Evolutionary conservation across 2,797 vertebrate species (phyloP), one percentile per base, ranked within the genome.

Genomic region (Pelodytes ibericus): DNA sequence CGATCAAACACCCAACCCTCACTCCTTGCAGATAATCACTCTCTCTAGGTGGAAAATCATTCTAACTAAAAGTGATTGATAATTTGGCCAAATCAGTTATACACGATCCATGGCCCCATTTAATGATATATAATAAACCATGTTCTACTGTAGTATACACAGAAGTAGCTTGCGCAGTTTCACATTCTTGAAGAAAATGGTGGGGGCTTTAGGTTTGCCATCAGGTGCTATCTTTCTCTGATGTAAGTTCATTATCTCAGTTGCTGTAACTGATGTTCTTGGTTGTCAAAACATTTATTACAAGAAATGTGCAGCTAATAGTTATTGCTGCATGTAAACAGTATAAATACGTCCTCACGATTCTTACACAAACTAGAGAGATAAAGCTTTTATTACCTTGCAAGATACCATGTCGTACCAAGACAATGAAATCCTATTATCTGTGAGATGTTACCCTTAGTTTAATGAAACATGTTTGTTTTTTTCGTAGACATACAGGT

Each of bases 371-470:
- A 72, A 25, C 20, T 5, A n/a, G 4, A 71, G 61, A 66, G 31
- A 72, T 72, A 71, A 24, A 59, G 24, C 13, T 26, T 66, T 77
- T 77, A 67, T 58, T 30, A 39, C 61, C 39, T 58, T 71, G n/a
- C 31, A 47, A 64, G 41, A 69, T 77, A 72, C 75, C 75, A 77
- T 61, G 53, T 63, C 65, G 75, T 77, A 77, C 75, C 69, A 77
- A 49, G 69, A 66, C 66, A 36, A 72, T 66, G 58, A 25, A 65
- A 41, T n/a, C 33, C 65, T 25, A 41, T 57, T 77, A 77, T 77
- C 75, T 77, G 11, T 77, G 15, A 27, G 7, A n/a, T 5, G 27
- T 39, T 39, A 39, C 36, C 15, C 36, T 13, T 8, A 49, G 44
- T n/a, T 49, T 15, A 1, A 1, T 49, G 36, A 39, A 39, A 39